phyloP scores from a whole-genome alignment of 2,113 vertebrate species.

The Machaerirhynchus nigripectus region DNA sequence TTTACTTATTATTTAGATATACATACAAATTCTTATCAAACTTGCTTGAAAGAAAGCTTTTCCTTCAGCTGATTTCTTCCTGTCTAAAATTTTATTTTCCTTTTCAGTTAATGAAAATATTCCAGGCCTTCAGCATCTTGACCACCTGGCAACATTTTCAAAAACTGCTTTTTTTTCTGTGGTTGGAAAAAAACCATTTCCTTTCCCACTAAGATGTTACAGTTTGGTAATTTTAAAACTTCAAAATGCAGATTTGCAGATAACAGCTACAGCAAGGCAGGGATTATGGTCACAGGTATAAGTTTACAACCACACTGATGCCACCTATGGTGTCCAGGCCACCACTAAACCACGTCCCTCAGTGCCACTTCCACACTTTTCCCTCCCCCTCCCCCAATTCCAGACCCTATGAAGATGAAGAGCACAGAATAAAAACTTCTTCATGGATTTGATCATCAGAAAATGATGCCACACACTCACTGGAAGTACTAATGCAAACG shows the following conservation, averaged over 20 bases:
- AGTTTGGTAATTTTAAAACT: neutral
- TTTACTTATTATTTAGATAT: neutral
- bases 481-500: neutral
- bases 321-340: neutral
- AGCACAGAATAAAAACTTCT: neutral
- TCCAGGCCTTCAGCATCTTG: neutral
- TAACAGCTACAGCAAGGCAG: neutral
- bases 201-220: neutral
- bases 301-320: neutral
- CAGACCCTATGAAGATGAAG: neutral
- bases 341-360: neutral
- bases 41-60: neutral
- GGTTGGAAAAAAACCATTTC: neutral
- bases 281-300: neutral
- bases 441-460: neutral
- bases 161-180: neutral
- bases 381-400: neutral
- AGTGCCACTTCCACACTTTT: neutral
- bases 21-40: neutral
- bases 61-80: neutral
- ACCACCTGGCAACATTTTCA: neutral
- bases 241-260: neutral
- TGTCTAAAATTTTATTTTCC: neutral
- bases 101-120: neutral
- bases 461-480: neutral